Base-by-base conservation (phyloP, 2,888 invertebrate genomes). In the Conistra vaccinii region DNA sequence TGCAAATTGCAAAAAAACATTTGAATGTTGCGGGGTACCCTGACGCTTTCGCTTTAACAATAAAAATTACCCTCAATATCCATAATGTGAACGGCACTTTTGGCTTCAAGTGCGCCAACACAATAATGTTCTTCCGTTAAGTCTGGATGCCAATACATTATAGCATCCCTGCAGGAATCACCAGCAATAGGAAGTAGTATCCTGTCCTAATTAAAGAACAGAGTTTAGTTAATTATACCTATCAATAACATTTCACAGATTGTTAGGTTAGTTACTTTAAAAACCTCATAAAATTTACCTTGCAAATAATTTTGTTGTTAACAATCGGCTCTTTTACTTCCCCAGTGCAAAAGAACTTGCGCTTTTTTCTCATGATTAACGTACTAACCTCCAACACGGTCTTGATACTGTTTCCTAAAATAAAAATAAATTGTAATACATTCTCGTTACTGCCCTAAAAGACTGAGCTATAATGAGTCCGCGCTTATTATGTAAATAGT, bases 321-420 rank as follows among this genome's bases (percentile, higher is more conserved):
- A 96, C 96, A n/a, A 96, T 96, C 0, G 96, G 96, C 84, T 96
- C 96, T 78, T 96, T 96, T 2, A 96, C 96, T 93, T 96, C 96
- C 12, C 96, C 93, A 12, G 96, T 96, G 81, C 96, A 96, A 85
- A 96, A 96, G 81, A 94, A 96, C 83, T 96, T 96, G n/a, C 96
- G 91, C 81, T 95, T 95, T 81, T 96, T 96, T 71, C 96, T 91
- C 95, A 95, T 96, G 42, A 96, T 95, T 32, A 96, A 90, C 6
- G 96, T 96, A 78, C 96, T 96, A 2, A 96, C 89, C 87, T 96
- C 96, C 69, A 96, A 85, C 1, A 96, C 95, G 2, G 96, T 96
- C 89, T 96, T 96, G 32, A 96, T 96, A 82, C 96, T 96, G 78
- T 95, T 96, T 32, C 96, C 96, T 96, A 75, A 26, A 84, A 42